These are phyloP conservation scores for Melanaphis sacchari DNA, from an alignment of 1,140 invertebrate genomes.

Conservation along the genomic window DNA sequence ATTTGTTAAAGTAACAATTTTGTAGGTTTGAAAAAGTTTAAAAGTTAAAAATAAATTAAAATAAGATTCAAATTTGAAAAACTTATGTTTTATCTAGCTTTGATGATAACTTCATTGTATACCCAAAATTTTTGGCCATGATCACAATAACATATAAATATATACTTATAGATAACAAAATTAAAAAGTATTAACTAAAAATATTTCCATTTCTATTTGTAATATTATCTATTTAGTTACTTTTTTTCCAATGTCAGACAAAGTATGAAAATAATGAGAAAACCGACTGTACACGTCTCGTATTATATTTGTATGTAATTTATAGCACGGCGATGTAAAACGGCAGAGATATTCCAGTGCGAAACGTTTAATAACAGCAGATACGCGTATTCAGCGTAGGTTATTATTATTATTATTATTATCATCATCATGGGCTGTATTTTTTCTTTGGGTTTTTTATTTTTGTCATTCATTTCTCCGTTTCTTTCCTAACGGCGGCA, in stretches of 20 bases:
- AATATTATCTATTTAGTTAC: not conserved
- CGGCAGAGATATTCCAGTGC: not conserved
- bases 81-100: not conserved
- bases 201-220: not conserved
- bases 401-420: not conserved
- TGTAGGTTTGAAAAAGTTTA: not conserved
- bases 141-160: not conserved
- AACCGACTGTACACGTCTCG: not conserved
- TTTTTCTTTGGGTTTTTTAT: not conserved
- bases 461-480: not conserved
- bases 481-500: not conserved
- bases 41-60: not conserved
- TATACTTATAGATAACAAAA: not conserved
- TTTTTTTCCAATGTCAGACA: not conserved
- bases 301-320: constrained; percentile 1
- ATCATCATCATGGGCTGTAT: not conserved
- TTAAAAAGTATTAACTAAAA: not conserved
- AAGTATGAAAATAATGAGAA: not conserved
- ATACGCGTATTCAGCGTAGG: not conserved
- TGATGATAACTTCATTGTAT: not conserved
- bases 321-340: constrained; percentile 13
- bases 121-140: not conserved
- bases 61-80: not conserved
- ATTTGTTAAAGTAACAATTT: not conserved
- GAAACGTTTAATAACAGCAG: not conserved